A percentile compares a stretch with the other conserved stretches of the same genome.
phyloP scores from a whole-genome alignment of 2,797 vertebrate species.

The Falco peregrinus region DNA sequence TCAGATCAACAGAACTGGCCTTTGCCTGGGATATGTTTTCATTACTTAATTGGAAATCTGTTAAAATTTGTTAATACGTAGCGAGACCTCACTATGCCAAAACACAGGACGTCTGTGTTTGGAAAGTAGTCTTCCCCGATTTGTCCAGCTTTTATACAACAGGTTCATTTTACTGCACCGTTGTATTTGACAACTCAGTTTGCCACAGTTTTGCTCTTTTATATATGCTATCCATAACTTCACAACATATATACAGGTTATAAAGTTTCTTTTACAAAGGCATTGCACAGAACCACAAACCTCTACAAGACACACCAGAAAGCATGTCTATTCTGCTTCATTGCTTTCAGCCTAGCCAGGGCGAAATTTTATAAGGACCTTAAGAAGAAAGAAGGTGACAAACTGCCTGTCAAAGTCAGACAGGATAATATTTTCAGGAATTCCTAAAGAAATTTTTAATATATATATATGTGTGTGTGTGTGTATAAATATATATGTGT shows the following conservation, averaged over 20 bases:
- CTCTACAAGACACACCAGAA: not conserved
- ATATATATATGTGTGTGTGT: too few relatives aligned
- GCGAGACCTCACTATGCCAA: not conserved
- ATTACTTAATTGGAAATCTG: not conserved
- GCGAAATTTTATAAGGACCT: not conserved
- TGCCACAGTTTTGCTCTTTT: not conserved
- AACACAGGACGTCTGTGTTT: not conserved
- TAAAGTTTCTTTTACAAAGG: not conserved
- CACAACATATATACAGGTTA: not conserved
- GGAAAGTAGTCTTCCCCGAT: not conserved
- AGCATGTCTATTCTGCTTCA: not conserved
- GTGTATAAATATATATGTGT: too few relatives aligned
- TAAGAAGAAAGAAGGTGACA: not conserved
- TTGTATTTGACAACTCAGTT: not conserved
- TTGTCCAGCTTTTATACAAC: not conserved
- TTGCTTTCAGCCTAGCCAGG: not conserved
- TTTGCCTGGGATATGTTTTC: not conserved
- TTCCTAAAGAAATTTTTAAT: not conserved
- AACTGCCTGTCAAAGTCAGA: not conserved
- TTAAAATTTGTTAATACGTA: not conserved
- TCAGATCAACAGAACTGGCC: not conserved
- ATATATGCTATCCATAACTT: not conserved
- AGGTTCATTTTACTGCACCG: not conserved
- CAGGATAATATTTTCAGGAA: not conserved
- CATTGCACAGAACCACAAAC: not conserved